Base-by-base conservation (phyloP, 2,888 invertebrate species). In the Prosopocoilus inquinatus region DNA sequence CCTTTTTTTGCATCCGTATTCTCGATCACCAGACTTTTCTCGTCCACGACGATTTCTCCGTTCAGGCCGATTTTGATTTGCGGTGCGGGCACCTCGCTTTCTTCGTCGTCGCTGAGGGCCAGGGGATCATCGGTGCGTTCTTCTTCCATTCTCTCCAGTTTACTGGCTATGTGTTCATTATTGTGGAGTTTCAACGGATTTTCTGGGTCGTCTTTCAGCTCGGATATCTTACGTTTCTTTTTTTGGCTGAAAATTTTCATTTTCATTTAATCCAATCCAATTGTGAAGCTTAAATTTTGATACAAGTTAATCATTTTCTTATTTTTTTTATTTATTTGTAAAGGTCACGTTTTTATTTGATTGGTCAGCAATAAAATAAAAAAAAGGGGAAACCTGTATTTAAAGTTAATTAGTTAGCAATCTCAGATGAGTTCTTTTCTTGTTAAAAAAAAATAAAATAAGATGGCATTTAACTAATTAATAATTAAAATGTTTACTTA, bases 11-110 rank as follows among this genome's bases (percentile, higher is more conserved):
- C 80, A 28, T 82, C 77, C 0, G 89, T 88, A 55, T 87, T 89
- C 72, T 92, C 90, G 61, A 90, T 86, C 0, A 89, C 88, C 71
- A 94, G 81, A 70, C 92, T 93, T 70, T 89, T 84, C 70, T 94
- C 91, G 69, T 95, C 94, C 1, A 95, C 78, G 53, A 94, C 84
- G 52, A 94, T 85, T 74, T 91, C 86, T 0, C 94, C 94, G 66
- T 93, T 87, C 0, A 90, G 88, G 1, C 91, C 92, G 1, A 95
- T 83, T 78, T 91, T 94, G 39, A 95, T 85, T 75, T 91, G 90
- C 0, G 93, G 94, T 1, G 88, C 91, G 3, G 89, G 88, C 68
- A 86, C 81, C 0, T 81, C 73, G 38, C 75, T 68, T 48, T 76
- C 74, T 50, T 77, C 75, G 46, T 74, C 75, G 15, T 73, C 67